Percentiles rank a stretch among this genome's conserved stretches.
phyloP scores from a whole-genome alignment of 2,888 invertebrate genomes.

The Polymixis flavicincta region DNA sequence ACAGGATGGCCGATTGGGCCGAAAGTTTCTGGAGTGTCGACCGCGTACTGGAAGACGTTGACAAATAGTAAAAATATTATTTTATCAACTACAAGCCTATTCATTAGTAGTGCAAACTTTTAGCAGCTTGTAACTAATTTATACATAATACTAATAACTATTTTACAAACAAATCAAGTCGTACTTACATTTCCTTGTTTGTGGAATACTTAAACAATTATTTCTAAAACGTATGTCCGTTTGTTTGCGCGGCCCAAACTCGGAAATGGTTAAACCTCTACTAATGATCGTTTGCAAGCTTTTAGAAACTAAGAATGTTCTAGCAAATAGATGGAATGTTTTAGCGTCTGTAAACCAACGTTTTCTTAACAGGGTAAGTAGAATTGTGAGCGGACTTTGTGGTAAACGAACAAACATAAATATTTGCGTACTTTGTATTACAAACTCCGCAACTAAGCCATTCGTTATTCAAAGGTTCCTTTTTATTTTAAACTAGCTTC shows the following conservation, averaged over 20 bases:
- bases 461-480: neutral
- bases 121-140: neutral
- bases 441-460: neutral
- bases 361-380: conserved; percentile 21
- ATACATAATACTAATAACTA: neutral
- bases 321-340: conserved; percentile 35
- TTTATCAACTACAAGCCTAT: too few relatives aligned
- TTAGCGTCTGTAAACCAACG: conserved; percentile 4
- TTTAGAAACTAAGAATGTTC: conserved; percentile 35
- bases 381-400: conserved; percentile 37
- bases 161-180: conserved; percentile 22
- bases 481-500: too few relatives aligned
- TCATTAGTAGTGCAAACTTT: too few relatives aligned
- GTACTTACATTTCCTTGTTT: conserved; percentile 57
- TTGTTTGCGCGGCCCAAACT: conserved; percentile 53
- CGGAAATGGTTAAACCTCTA: conserved; percentile 46
- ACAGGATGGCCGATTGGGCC: too few relatives aligned
- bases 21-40: too few relatives aligned
- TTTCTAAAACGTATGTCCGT: conserved; percentile 52
- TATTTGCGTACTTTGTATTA: conserved; percentile 22
- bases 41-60: too few relatives aligned
- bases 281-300: conserved; percentile 55
- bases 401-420: conserved; percentile 38
- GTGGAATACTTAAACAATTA: conserved; percentile 59
- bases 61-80: too few relatives aligned